phyloP scores from a whole-genome alignment of 1,140 invertebrate genomes.

The Amyelois transitella region DNA sequence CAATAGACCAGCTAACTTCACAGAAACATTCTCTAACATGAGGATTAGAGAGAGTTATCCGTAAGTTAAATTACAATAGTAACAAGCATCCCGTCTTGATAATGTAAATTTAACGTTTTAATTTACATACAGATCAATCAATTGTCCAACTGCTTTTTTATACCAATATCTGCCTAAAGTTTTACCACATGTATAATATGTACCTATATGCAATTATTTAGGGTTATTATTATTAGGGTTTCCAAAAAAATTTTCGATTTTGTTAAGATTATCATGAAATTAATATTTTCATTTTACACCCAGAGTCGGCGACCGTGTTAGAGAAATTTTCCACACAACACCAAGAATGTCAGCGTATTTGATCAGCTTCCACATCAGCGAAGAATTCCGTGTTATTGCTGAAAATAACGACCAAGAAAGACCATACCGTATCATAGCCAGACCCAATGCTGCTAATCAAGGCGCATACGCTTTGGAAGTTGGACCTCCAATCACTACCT shows the following conservation, averaged over 20 bases:
- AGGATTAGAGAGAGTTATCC: slow-evolving; percentile 17
- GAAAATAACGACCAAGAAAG: slow-evolving; percentile 48
- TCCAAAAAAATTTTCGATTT: too few species aligned
- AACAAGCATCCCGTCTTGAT: not conserved
- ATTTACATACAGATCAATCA: too few species aligned
- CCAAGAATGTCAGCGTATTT: slow-evolving; percentile 90
- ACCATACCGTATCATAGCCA: slow-evolving; percentile 81
- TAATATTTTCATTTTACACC: slow-evolving; percentile 27
- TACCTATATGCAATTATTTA: too few species aligned
- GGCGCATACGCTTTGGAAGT: slow-evolving; percentile 77
- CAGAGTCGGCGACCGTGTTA: slow-evolving; percentile 33
- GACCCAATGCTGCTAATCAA: slow-evolving; percentile 79
- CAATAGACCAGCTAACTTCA: slow-evolving; percentile 44
- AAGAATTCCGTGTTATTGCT: slow-evolving; percentile 81
- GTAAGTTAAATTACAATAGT: slow-evolving; percentile 18
- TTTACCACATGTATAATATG: not conserved
- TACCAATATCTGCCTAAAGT: too few species aligned
- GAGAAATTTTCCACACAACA: slow-evolving; percentile 77
- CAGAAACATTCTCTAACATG: slow-evolving; percentile 56
- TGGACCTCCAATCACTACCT: slow-evolving; percentile 60
- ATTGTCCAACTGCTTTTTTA: too few species aligned
- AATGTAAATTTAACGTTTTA: too few species aligned
- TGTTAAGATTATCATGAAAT: not conserved
- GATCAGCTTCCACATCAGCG: slow-evolving; percentile 82
- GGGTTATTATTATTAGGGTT: too few species aligned